phyloP scores from a whole-genome alignment of 2,888 invertebrate genomes.

The Calameuta idolon region DNA sequence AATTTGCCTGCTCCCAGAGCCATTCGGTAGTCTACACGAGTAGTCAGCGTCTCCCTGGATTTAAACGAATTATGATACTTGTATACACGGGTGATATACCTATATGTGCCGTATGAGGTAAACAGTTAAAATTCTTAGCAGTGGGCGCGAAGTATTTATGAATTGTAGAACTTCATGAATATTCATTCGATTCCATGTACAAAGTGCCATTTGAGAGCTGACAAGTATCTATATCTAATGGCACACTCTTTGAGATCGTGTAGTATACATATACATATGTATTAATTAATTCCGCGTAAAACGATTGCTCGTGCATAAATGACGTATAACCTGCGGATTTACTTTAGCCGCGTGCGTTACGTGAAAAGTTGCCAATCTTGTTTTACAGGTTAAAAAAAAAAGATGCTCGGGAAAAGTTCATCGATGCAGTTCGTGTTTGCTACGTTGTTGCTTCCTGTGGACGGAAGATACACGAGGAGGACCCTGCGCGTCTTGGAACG shows the following conservation, averaged over 20 bases:
- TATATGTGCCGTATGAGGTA: neutral
- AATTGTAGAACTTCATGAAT: neutral
- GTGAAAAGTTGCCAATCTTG: too few species aligned
- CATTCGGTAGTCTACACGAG: neutral
- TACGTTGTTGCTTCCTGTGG: neutral
- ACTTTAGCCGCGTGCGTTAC: neutral
- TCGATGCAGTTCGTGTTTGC: neutral
- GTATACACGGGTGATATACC: neutral
- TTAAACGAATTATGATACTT: neutral
- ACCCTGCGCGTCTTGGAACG: conserved; percentile 1
- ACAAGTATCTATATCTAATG: neutral
- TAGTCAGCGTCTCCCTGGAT: neutral
- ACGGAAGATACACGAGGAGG: neutral
- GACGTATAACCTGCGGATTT: neutral
- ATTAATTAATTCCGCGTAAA: neutral
- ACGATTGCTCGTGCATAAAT: neutral
- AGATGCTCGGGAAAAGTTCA: neutral
- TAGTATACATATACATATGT: neutral
- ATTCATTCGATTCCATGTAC: neutral
- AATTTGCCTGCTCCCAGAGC: neutral
- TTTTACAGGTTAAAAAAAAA: neutral
- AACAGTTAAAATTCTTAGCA: neutral
- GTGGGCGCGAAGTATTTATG: neutral
- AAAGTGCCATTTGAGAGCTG: neutral
- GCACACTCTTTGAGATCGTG: neutral